Evolutionary conservation across 2,888 invertebrate species (phyloP).

Genomic region (Aromia moschata): DNA sequence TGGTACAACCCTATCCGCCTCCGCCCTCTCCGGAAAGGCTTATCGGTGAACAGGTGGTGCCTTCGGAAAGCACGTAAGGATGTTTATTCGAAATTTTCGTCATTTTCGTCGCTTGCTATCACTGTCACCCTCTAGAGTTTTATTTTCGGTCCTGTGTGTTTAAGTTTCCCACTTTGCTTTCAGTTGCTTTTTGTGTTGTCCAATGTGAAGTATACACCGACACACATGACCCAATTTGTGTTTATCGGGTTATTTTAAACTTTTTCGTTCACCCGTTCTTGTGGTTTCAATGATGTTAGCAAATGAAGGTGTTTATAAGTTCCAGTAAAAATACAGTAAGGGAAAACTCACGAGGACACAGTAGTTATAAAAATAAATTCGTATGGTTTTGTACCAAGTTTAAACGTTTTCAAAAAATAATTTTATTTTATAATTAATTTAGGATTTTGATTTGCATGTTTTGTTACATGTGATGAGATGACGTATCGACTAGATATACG

Average conservation of each 20-base stretch:
- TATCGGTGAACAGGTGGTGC: slow-evolving; percentile 75
- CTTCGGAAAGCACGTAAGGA: slow-evolving; percentile 84
- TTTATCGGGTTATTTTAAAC: neutral
- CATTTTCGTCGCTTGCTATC: slow-evolving; percentile 19
- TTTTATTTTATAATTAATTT: too few relatives aligned
- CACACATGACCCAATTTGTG: neutral
- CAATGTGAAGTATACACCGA: neutral
- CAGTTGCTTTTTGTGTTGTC: slow-evolving; percentile 2
- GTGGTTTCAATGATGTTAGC: neutral
- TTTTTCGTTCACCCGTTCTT: neutral
- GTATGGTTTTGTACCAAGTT: too few relatives aligned
- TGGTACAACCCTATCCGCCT: slow-evolving; percentile 75
- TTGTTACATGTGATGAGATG: too few relatives aligned
- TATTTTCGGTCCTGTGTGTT: neutral
- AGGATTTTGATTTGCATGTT: too few relatives aligned
- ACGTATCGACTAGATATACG: too few relatives aligned
- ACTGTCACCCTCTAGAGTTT: slow-evolving; percentile 2
- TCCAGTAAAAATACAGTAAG: too few relatives aligned
- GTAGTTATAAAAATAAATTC: too few relatives aligned
- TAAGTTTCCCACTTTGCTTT: neutral
- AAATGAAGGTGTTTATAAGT: neutral
- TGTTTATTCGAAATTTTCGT: neutral
- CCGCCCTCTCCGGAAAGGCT: slow-evolving; percentile 74
- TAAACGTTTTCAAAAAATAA: too few relatives aligned
- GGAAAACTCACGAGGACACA: too few relatives aligned